phyloP scores from a whole-genome alignment of 2,113 vertebrate genomes.

The Rallus limicola region DNA sequence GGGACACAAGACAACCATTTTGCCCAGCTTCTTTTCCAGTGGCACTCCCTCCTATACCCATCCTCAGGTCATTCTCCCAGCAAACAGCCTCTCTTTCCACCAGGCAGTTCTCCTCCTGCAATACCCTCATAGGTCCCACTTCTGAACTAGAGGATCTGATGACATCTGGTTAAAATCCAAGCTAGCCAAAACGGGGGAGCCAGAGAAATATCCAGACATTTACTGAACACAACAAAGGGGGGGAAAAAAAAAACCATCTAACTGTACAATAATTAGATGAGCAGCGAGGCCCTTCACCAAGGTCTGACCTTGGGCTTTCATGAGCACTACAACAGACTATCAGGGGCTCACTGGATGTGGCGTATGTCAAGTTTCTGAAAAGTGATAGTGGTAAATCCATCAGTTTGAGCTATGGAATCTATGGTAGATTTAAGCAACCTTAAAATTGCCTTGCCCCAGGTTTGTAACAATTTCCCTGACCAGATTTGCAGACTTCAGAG shows the following conservation, averaged over 20 bases:
- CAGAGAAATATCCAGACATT: neutral
- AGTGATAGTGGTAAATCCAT: neutral
- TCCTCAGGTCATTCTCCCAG: neutral
- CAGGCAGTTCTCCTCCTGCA: neutral
- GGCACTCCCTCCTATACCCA: neutral
- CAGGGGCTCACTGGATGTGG: neutral
- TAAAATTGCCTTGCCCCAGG: neutral
- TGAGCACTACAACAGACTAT: neutral
- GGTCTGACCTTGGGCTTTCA: neutral
- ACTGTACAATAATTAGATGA: neutral
- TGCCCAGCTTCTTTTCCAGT: neutral
- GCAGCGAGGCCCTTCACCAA: neutral
- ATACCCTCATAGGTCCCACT: neutral
- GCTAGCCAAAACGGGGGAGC: neutral
- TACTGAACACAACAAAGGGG: neutral
- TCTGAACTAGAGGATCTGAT: neutral
- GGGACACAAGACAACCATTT: neutral
- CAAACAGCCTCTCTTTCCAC: neutral
- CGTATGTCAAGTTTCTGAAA: neutral
- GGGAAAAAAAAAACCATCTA: accelerated
- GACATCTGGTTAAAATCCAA: neutral
- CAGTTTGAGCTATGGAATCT: neutral
- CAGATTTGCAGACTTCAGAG: neutral
- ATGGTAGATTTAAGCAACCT: neutral
- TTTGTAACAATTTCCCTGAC: neutral